Evolutionary conservation across 2,888 invertebrate genomes (phyloP).

Genomic region (Dasypogon diadema): DNA sequence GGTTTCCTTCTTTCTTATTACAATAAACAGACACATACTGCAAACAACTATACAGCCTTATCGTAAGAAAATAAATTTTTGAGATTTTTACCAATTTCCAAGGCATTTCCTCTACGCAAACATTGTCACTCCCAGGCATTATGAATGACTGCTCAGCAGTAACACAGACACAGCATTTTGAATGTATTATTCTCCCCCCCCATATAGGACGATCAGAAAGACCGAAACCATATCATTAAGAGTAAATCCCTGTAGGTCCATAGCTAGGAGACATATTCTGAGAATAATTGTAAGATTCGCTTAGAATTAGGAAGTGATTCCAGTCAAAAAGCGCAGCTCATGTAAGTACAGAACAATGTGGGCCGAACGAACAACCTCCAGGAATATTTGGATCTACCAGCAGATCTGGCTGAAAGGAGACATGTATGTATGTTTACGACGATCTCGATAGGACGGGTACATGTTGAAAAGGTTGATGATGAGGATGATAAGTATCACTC

Average conservation of each 20-base stretch:
- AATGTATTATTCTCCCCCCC: conserved; percentile 22
- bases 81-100: conserved; percentile 44
- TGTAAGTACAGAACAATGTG: conserved; percentile 49
- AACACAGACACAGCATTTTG: conserved; percentile 10
- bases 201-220: conserved; percentile 13
- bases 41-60: conserved; percentile 33
- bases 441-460: conserved; percentile 48
- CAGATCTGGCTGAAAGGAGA: conserved; percentile 31
- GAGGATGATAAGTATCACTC: conserved; percentile 40
- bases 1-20: conserved; percentile 41
- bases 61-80: conserved; percentile 39
- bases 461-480: conserved; percentile 50
- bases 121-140: conserved; percentile 15
- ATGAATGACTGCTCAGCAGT: conserved; percentile 17
- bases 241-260: conserved; percentile 48
- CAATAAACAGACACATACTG: conserved; percentile 13
- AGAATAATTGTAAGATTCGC: conserved; percentile 44
- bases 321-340: conserved; percentile 11
- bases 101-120: conserved; percentile 28
- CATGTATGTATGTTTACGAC: conserved; percentile 48
- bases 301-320: conserved; percentile 46
- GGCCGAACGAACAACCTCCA: conserved; percentile 44
- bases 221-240: conserved; percentile 49
- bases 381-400: conserved; percentile 36
- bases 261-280: conserved; percentile 45